These are phyloP conservation scores for Bombus breviceps DNA, from an alignment of 1,140 invertebrate species.

Conservation along the genomic window DNA sequence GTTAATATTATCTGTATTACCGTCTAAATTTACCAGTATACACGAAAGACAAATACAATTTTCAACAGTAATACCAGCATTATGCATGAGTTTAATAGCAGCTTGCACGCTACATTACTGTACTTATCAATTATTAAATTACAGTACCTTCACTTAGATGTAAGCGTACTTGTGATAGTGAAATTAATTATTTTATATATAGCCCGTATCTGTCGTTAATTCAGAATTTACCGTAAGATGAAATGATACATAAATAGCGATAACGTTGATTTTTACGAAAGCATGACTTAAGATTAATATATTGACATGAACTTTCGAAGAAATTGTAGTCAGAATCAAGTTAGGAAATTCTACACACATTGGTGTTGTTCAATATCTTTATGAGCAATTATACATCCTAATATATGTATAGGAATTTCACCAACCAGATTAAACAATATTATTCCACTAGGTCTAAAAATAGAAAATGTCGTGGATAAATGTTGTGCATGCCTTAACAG, in stretches of 20 bases:
- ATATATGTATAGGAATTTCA: too few species aligned
- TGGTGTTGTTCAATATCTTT: too few species aligned
- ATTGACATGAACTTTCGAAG: background rate
- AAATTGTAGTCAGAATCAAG: too few species aligned
- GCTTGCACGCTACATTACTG: background rate
- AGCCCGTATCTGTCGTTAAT: background rate
- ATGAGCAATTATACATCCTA: too few species aligned
- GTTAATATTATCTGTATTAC: background rate
- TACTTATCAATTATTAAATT: conserved; percentile 11
- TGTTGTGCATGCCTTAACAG: too few species aligned
- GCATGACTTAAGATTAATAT: background rate
- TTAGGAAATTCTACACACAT: too few species aligned
- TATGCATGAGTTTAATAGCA: background rate
- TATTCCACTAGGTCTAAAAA: too few species aligned
- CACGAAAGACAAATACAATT: conserved; percentile 5
- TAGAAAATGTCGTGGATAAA: too few species aligned
- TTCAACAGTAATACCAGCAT: background rate
- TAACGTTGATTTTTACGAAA: background rate
- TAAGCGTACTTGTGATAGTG: background rate
- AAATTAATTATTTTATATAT: background rate
- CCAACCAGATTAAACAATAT: too few species aligned
- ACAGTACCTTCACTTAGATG: background rate
- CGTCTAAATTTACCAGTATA: conserved; percentile 3
- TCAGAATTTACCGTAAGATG: too few species aligned
- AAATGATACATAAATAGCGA: background rate